Base-by-base conservation (phyloP, 2,888 invertebrate species). In the Lysandra coridon region DNA sequence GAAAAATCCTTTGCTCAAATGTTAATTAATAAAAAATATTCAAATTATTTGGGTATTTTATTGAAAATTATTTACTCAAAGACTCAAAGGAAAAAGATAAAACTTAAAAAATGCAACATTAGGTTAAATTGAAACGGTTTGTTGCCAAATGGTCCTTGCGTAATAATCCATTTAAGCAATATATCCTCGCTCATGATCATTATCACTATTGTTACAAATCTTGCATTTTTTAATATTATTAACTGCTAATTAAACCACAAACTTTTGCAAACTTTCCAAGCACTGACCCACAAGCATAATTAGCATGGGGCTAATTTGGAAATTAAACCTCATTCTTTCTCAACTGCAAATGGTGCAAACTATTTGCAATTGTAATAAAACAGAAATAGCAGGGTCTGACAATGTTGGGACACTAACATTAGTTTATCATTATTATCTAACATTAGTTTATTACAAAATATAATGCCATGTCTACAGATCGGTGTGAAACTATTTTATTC, bases 191-290 rank as follows among this genome's bases (percentile, higher is more conserved):
- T 44, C 44, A 44, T 44, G 44, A 44, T 44, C 40, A 40, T 40
- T 6, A 40, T 40, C 44, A 44, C 44, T 44, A 44, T 44, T 10
- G 44, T 44, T 44, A 44, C 53, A 14, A 53, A 62, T 62, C 64
- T 64, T 64, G 64, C 7, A 69, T 33, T 14, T 33, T 69, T 69
- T 33, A 53, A 53, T 10, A 49, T 75, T 14, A 14, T n/a, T 33
- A 69, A 33, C 30, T 69, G 12, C 23, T 44, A 75, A 75, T 75
- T 49, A 75, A 49, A 23, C 4, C 12, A 33, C 33, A 23, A 40
- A 78, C 62, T 78, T 78, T 78, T 78, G 80, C 80, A 78, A 64
- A 80, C 80, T 80, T 80, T 80, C 53, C 23, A 23, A 53, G 14
- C 49, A 23, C 44, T 53, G 53, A 53, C 75, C 75, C 14, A 53